Conservation (phyloP, 2,113 vertebrate species). For the Oplegnathus fasciatus region DNA sequence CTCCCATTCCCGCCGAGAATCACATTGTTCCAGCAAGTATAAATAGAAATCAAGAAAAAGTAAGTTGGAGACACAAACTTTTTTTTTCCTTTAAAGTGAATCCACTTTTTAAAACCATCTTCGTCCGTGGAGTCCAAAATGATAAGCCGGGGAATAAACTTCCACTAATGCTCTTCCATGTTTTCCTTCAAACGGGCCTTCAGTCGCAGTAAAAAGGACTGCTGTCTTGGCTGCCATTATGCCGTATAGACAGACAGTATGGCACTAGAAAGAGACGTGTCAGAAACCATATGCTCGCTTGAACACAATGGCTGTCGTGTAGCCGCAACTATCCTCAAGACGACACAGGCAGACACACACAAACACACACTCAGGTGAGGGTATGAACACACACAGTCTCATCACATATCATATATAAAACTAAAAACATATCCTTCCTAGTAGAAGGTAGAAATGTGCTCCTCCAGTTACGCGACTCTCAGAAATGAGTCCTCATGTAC, state of each 20-base stretch:
- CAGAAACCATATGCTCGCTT: conserved; percentile 81
- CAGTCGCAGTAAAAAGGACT: conserved; percentile 74
- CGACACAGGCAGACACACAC: conserved; percentile 48
- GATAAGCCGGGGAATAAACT: conserved; percentile 78
- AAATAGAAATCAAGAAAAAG: conserved; percentile 77
- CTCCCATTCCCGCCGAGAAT: conserved; percentile 58
- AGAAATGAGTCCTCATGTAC: not conserved
- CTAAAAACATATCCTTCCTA: not conserved
- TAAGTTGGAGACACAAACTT: conserved; percentile 70
- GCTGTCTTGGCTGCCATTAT: conserved; percentile 79
- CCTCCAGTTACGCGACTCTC: not conserved
- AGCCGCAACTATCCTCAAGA: conserved; percentile 74
- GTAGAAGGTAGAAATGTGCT: not conserved
- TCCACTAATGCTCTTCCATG: conserved; percentile 81
- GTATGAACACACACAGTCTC: conserved; percentile 7
- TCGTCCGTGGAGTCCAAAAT: conserved; percentile 73
- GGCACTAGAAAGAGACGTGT: conserved; percentile 78
- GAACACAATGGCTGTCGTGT: conserved; percentile 68
- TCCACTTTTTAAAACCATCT: conserved; percentile 78
- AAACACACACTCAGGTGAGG: conserved; percentile 47
- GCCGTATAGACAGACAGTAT: conserved; percentile 78
- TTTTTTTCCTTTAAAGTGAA: conserved; percentile 70
- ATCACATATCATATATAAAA: not conserved
- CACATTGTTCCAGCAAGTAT: conserved; percentile 72
- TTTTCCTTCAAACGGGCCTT: conserved; percentile 79